Evolutionary conservation across 2,888 invertebrate species (phyloP).

Genomic region (Leptinotarsa haldemani): DNA sequence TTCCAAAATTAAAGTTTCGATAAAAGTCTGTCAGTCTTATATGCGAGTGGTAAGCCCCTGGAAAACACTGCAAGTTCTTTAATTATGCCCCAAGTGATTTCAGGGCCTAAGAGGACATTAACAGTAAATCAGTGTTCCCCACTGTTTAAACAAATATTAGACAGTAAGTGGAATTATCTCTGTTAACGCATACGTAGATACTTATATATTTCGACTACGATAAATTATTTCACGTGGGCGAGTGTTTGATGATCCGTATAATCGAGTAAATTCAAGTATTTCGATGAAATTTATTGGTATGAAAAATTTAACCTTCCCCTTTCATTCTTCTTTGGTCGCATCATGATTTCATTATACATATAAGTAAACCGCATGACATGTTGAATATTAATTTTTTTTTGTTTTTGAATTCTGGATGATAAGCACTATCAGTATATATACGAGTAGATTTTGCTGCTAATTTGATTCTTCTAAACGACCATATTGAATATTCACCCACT

Average conservation of each 20-base stretch:
- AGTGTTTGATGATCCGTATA: background rate
- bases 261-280: background rate
- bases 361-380: no score
- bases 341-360: no score
- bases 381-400: no score
- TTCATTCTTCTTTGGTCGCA: no score
- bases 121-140: slow-evolving; percentile 1
- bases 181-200: background rate
- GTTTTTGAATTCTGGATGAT: no score
- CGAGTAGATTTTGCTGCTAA: no score
- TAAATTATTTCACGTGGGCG: background rate
- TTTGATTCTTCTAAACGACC: no score
- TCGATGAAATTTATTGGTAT: background rate
- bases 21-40: no score
- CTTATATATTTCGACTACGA: background rate
- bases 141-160: slow-evolving; percentile 1
- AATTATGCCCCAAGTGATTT: background rate
- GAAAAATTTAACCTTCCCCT: background rate
- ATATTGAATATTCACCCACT: no score
- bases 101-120: background rate
- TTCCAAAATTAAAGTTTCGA: no score
- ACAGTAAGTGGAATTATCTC: background rate
- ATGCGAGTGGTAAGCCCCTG: background rate
- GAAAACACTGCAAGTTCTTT: background rate
- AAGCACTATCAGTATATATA: no score